A percentile compares a stretch with the other conserved stretches of the same genome.
Evolutionary conservation across 2,113 vertebrate genomes (phyloP).

Genomic region (Picathartes gymnocephalus): DNA sequence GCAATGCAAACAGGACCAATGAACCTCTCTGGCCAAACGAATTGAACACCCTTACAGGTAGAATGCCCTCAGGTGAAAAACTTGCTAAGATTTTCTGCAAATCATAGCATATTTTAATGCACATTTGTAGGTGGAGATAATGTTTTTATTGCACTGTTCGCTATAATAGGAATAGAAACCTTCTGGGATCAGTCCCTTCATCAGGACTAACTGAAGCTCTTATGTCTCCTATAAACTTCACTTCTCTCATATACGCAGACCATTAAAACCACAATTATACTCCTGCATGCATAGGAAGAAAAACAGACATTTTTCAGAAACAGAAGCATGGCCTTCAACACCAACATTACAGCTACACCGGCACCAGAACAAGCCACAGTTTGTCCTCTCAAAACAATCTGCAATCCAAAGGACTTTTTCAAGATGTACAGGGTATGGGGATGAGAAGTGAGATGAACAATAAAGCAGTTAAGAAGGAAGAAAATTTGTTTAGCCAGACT

Average conservation of each 20-base stretch:
- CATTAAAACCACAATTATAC: not conserved
- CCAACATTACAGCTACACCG: not conserved
- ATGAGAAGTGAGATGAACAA: not conserved
- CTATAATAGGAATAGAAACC: not conserved
- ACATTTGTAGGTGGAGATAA: not conserved
- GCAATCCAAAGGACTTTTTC: not conserved
- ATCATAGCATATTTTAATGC: not conserved
- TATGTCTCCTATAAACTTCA: not conserved
- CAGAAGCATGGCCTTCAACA: not conserved
- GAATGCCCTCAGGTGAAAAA: not conserved
- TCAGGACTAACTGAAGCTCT: not conserved
- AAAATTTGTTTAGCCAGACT: not conserved
- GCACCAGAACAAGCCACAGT: not conserved
- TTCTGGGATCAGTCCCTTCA: not conserved
- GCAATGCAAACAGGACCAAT: not conserved
- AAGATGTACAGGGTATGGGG: not conserved
- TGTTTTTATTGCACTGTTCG: not conserved
- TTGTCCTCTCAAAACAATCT: not conserved
- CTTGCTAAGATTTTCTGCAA: not conserved
- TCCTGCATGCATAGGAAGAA: not conserved
- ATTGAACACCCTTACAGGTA: not conserved
- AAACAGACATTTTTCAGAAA: not conserved
- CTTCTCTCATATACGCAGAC: not conserved
- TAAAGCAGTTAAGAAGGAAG: not conserved
- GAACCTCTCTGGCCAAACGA: not conserved